Base-by-base conservation (phyloP, 2,797 vertebrate genomes). In the Eulemur coronatus region DNA sequence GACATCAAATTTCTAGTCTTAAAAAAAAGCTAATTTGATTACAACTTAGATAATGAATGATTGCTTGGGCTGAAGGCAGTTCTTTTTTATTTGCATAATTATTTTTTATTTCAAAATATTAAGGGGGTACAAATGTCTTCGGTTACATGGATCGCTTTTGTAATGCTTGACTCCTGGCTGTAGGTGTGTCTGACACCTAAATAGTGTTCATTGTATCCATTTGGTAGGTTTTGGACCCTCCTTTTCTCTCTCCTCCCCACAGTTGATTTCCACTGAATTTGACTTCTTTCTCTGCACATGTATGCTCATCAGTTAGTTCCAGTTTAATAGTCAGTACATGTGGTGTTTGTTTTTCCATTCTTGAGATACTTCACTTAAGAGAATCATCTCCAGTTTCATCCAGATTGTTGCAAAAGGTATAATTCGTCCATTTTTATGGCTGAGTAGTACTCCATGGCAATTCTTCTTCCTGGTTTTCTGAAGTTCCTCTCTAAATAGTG, bases 21-120 rank as follows among this genome's bases (percentile, higher is more conserved):
- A 57, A 52, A 86, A 85, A 70, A 57, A 52, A 84, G 1, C 41
- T 85, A 79, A 96, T 89, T 94, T 69, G 81, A 95, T 97, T 96
- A 95, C 90, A 96, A 78, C 22, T 75, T 76, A 50, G 63, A 86
- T 96, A 94, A 89, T 88, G 89, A 90, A n/a, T 95, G 61, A 75
- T 93, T n/a, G 14, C 18, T 30, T 75, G 20, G 72, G 57, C 12
- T 76, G 59, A 91, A 80, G 35, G 43, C 22, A 89, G 17, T 73
- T 70, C 28, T 92, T 50, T 14, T 91, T 65, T 65, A n/a, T 65
- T 18, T 65, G 7, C 33, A n/a, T 65, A 18, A 63, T 33, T 65
- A 18, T n/a, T 65, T 65, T 65, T 9, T 18, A 18, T 33, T 65
- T 65, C 26, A n/a, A 65, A 65, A 65, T 17, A n/a, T 65, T 65